A percentile compares a stretch with the other conserved stretches of the same genome.
phyloP scores from a whole-genome alignment of 2,797 vertebrate genomes.

The Eutrigla gurnardus region DNA sequence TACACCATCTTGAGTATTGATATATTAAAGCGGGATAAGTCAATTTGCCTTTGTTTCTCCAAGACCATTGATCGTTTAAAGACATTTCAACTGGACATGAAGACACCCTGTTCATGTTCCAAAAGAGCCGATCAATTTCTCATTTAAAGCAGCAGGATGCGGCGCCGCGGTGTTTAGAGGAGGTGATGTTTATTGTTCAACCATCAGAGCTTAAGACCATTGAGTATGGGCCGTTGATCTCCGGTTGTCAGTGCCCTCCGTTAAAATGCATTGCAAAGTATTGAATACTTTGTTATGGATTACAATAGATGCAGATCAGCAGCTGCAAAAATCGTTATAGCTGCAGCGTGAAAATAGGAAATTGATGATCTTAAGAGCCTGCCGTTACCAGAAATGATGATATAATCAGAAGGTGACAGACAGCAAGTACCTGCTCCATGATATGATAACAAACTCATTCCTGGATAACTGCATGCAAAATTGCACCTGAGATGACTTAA shows the following conservation, averaged over 20 bases:
- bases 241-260: constrained; percentile 27
- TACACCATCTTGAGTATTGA: constrained; percentile 51
- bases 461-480: not conserved
- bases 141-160: constrained; percentile 52
- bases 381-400: not conserved
- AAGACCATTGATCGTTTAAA: constrained; percentile 55
- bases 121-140: constrained; percentile 62
- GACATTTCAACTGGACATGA: constrained; percentile 51
- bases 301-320: constrained; percentile 32
- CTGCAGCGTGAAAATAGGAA: constrained; percentile 27
- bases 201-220: constrained; percentile 25
- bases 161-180: constrained; percentile 23
- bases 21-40: constrained; percentile 56
- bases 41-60: constrained; percentile 48
- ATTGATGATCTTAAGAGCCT: not conserved
- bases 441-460: not conserved
- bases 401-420: not conserved
- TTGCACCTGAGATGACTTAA: not conserved
- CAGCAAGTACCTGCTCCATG: not conserved
- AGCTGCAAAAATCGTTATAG: constrained; percentile 26
- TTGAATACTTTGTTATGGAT: constrained; percentile 23
- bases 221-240: constrained; percentile 18
- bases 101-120: constrained; percentile 57
- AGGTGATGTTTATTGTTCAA: constrained; percentile 38
- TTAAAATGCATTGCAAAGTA: constrained; percentile 33